A percentile compares a stretch with the other conserved stretches of the same genome.
Conservation (phyloP, 2,888 invertebrate species). For the Helobdella robusta region DNA sequence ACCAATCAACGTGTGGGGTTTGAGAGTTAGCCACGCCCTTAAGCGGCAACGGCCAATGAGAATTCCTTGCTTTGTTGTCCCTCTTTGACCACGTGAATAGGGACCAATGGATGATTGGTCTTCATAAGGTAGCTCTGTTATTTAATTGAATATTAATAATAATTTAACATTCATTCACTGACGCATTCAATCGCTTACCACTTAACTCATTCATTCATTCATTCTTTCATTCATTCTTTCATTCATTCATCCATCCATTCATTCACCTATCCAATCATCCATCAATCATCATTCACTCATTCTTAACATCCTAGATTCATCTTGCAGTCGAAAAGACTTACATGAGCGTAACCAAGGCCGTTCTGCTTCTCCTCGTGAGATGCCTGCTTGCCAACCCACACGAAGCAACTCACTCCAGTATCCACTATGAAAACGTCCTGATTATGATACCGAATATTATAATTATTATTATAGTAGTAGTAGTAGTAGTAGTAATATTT, state of each 20-base stretch:
- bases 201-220: too few relatives aligned
- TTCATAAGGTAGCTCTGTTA: slow-evolving; percentile 42
- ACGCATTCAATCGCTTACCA: too few relatives aligned
- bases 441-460: too few relatives aligned
- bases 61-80: slow-evolving; percentile 35
- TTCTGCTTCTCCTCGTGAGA: slow-evolving; percentile 42
- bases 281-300: too few relatives aligned
- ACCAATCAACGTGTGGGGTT: too few relatives aligned
- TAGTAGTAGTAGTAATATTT: too few relatives aligned
- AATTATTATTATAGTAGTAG: too few relatives aligned
- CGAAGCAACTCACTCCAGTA: slow-evolving; percentile 40
- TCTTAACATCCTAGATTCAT: too few relatives aligned
- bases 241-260: too few relatives aligned
- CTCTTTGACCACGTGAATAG: slow-evolving; percentile 39
- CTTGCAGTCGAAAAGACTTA: slow-evolving; percentile 41
- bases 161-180: too few relatives aligned
- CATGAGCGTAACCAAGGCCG: slow-evolving; percentile 46
- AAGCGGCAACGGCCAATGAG: slow-evolving; percentile 28
- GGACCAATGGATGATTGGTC: slow-evolving; percentile 39
- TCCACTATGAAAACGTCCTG: slow-evolving; percentile 48
- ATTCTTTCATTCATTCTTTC: too few relatives aligned
- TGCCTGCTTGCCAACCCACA: slow-evolving; percentile 45
- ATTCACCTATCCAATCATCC: too few relatives aligned
- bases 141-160: background rate
- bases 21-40: background rate